phyloP scores from a whole-genome alignment of 1,140 invertebrate genomes.

The Augochlora pura region DNA sequence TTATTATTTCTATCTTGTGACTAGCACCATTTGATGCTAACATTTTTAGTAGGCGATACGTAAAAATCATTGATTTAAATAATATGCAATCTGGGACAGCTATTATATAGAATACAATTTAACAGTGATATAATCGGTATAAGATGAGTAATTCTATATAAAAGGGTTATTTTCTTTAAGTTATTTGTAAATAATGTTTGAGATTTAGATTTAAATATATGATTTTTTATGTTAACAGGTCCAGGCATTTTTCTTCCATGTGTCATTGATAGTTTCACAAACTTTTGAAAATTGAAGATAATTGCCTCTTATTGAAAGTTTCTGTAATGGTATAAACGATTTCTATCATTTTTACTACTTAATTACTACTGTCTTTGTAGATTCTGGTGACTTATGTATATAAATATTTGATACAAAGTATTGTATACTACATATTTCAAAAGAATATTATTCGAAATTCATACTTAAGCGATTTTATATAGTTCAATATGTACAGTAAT shows the following conservation, averaged over 20 bases:
- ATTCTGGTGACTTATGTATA: conserved; percentile 9
- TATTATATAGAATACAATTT: neutral
- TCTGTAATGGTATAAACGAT: neutral
- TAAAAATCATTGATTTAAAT: neutral
- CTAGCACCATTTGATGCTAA: neutral
- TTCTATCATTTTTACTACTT: conserved; percentile 9
- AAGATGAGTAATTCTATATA: neutral
- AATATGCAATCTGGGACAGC: neutral
- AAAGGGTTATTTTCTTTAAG: conserved; percentile 14
- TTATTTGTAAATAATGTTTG: conserved; percentile 32
- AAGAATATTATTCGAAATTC: conserved; percentile 2
- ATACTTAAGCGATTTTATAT: conserved; percentile 24
- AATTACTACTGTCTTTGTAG: conserved; percentile 11
- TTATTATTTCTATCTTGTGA: neutral
- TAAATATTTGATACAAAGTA: neutral
- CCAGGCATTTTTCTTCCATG: conserved; percentile 2
- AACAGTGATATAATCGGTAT: neutral
- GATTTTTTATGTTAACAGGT: conserved; percentile 10
- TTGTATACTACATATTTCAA: conserved; percentile 5
- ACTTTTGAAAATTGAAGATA: conserved; percentile 1
- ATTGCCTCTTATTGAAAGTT: conserved; percentile 16
- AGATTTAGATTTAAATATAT: conserved; percentile 4
- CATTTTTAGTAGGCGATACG: neutral
- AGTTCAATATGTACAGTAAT: conserved; percentile 7
- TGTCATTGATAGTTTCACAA: neutral